Conservation (phyloP, 2,888 invertebrate species). For the Drosophila ezoana region DNA sequence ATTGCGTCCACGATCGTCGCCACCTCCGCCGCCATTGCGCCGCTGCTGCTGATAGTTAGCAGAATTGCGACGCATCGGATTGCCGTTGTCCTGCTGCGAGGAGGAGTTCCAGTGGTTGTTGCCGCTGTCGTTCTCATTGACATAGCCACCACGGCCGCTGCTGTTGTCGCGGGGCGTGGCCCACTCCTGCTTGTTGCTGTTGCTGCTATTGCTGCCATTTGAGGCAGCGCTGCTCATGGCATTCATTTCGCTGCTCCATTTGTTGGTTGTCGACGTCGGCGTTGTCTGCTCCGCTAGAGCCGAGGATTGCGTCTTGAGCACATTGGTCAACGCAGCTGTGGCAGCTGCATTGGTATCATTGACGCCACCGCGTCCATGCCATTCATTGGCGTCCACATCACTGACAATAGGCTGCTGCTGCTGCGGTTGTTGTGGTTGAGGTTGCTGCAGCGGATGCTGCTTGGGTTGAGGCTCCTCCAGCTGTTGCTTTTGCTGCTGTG, state of each 20-base stretch:
- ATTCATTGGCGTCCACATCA: conserved; percentile 61
- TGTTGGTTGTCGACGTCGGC: conserved; percentile 67
- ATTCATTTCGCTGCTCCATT: conserved; percentile 83
- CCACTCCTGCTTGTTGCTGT: conserved; percentile 64
- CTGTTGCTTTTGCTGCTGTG: conserved; percentile 49
- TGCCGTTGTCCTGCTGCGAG: conserved; percentile 61
- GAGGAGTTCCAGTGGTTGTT: conserved; percentile 70
- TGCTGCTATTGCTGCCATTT: conserved; percentile 60
- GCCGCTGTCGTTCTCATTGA: conserved; percentile 46
- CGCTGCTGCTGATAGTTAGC: conserved; percentile 71
- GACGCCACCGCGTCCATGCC: conserved; percentile 61
- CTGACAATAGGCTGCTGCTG: conserved; percentile 17
- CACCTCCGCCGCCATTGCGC: conserved; percentile 57
- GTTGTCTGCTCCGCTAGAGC: conserved; percentile 29
- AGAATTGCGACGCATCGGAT: conserved; percentile 71
- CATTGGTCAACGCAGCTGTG: conserved; percentile 72
- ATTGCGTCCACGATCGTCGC: conserved; percentile 73
- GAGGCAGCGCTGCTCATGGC: conserved; percentile 66
- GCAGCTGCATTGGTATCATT: conserved; percentile 63
- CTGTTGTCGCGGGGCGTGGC: conserved; percentile 71
- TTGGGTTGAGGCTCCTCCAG: conserved; percentile 43
- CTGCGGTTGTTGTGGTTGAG: conserved; percentile 18
- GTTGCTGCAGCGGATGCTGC: conserved; percentile 44
- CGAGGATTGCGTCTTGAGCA: conserved; percentile 64
- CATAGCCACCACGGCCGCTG: conserved; percentile 37